Conservation (phyloP, 2,888 invertebrate species). For the Anoncus sp. region DNA sequence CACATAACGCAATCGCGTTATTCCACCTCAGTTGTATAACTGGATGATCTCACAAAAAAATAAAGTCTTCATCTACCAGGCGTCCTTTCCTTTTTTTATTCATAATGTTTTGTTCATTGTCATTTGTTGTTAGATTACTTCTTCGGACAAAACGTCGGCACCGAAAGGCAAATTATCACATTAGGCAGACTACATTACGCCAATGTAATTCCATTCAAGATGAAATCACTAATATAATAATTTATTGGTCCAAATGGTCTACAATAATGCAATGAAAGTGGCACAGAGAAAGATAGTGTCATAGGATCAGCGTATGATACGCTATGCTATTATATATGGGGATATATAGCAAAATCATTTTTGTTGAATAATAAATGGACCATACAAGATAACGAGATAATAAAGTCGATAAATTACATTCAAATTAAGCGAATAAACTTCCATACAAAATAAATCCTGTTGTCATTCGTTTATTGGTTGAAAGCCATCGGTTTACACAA, state of each 20-base stretch:
- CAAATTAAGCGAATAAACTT: background rate
- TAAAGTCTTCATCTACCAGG: background rate
- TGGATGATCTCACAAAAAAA: background rate
- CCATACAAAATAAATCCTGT: background rate
- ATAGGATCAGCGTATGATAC: background rate
- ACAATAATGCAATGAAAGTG: constrained; percentile 39
- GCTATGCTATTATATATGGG: background rate
- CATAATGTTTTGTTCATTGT: background rate
- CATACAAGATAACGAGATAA: background rate
- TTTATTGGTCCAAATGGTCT: constrained; percentile 7
- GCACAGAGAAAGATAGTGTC: constrained; percentile 4
- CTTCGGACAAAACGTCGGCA: no score
- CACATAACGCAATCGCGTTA: background rate
- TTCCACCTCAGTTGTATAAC: background rate
- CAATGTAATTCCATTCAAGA: no score
- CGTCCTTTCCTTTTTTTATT: no score
- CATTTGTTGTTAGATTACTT: constrained; percentile 44
- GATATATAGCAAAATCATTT: constrained; percentile 6
- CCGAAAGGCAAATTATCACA: no score
- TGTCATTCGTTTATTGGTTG: constrained; percentile 26
- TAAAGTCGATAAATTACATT: background rate
- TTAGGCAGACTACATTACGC: no score
- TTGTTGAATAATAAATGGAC: constrained; percentile 5
- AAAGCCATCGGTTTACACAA: constrained; percentile 1
- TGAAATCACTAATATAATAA: no score